Conservation (phyloP, 1,140 invertebrate species). For the Lepidurus packardi region DNA sequence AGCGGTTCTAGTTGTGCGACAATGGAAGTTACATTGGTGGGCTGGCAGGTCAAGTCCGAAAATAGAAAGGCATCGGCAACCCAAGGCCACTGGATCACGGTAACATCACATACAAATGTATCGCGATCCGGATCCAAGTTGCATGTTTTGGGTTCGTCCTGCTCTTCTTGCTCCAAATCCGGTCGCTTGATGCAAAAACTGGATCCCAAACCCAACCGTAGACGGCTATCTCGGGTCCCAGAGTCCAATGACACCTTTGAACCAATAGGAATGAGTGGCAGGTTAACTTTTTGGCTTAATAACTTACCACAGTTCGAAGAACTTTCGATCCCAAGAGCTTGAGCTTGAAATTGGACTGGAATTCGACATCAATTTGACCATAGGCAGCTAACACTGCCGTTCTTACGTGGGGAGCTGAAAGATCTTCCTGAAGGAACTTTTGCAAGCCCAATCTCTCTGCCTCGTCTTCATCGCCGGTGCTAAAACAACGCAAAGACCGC, state of each 20-base stretch:
- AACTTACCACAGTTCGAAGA: not conserved
- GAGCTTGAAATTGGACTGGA: constrained; percentile 23
- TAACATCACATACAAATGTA: constrained; percentile 28
- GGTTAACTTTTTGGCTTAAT: not conserved
- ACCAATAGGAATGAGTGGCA: constrained; percentile 12
- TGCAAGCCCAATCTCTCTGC: constrained; percentile 25
- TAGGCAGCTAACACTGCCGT: constrained; percentile 24
- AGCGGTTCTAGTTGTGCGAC: constrained; percentile 22
- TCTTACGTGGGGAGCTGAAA: not conserved
- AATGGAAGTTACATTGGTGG: constrained; percentile 24
- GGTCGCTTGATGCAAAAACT: constrained; percentile 32
- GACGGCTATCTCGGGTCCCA: constrained; percentile 25
- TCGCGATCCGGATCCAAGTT: constrained; percentile 31
- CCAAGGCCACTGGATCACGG: constrained; percentile 34
- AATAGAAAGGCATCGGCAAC: constrained; percentile 30
- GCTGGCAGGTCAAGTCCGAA: constrained; percentile 29
- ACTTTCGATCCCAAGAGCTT: constrained; percentile 24
- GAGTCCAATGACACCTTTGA: constrained; percentile 27
- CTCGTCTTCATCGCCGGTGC: constrained; percentile 25
- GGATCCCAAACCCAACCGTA: constrained; percentile 26
- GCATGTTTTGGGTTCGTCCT: constrained; percentile 30
- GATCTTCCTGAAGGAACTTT: constrained; percentile 1
- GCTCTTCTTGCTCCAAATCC: constrained; percentile 23
- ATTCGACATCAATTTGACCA: constrained; percentile 30
- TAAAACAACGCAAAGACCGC: constrained; percentile 30